Base-by-base conservation (phyloP, 1,140 invertebrate species). In the Tribolium castaneum region DNA sequence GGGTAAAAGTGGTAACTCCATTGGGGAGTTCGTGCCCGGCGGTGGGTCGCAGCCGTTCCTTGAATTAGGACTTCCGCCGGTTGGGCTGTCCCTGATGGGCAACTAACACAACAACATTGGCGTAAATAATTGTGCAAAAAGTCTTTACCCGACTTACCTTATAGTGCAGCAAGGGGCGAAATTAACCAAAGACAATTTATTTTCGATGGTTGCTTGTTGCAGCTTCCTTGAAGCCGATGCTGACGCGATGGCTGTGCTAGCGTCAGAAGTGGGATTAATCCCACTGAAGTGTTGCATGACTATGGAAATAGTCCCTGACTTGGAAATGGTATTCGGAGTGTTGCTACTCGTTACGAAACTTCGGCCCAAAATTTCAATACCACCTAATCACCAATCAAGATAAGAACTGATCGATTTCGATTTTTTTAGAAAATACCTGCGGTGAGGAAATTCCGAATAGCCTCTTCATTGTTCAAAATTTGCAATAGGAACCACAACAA, bases 1-100 rank as follows among this genome's bases (percentile, higher is more conserved):
- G 95, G 95, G 87, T 96, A 96, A 87, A 97, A 98, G 87, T 97
- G 95, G 87, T 97, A 97, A 34, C 94, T 95, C 94, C 96, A 97
- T 50, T 96, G 94, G 1, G 96, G 93, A 5, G 94, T 94, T 71
- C 96, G 89, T 0, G 96, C 94, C 79, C 96, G 88, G 79, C 95
- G 89, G 81, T 97, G 94, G 22, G 94, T 93, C 6, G 93, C 91
- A 0, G 89, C 80, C 16, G 73, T 78, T 62, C 87, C 90, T 81
- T 93, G 92, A 75, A 98, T 93, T 1, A 98, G 88, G 52, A 96
- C 93, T 85, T 97, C 95, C 0, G 95, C 94, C 5, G 96, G 92
- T 85, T 96, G 95, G 3, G 95, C 94, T 10, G 94, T 95, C 4
- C 94, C 93, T 87, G 95, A 96, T 77, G 81, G 78, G 45, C 83